Evolutionary conservation across 2,113 vertebrate genomes (phyloP), one percentile per base, ranked within the genome.

Genomic region (Lucifuga dentata): DNA sequence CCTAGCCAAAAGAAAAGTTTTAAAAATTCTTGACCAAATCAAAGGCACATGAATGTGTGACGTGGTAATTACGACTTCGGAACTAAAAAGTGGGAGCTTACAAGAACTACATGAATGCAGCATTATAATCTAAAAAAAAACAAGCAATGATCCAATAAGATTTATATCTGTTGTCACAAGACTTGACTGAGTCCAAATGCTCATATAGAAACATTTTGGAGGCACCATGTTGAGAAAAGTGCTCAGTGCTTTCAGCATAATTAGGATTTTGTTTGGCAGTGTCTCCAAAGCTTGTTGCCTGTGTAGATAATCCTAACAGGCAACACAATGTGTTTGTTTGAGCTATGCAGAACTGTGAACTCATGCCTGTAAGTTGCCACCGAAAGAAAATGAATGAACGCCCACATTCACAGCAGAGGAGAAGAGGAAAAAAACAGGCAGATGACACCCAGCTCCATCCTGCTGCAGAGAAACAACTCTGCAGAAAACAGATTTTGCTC

Each of bases 341-440:
- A 87, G 85, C 86, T 64, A 45, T 53, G 76, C 69, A 61, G 63
- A 81, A 85, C 84, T 83, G 80, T 79, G 80, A 84, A 88, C 79
- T 79, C 69, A 41, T 76, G 85, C 73, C 79, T 72, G 83, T 75
- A 77, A 86, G 78, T 76, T 81, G 65, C 72, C 72, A 51, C 57
- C 32, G 73, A 74, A n/a, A 72, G 78, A 59, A 81, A 83, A 81
- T 56, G 69, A 86, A 83, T 78, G 78, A 85, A 85, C 73, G 71
- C 75, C 87, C 85, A 75, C 87, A 76, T 73, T 63, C 53, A 29
- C 67, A 70, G 79, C 76, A 78, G 78, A 78, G 26, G 51, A 51
- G 23, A 36, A 29, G 50, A 35, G 41, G 50, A 53, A 55, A 64
- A 50, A 59, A 15, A 41, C 45, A 45, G 43, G 38, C 16, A 64